Conservation (phyloP, 2,888 invertebrate genomes). For the Drosophila barbarae region DNA sequence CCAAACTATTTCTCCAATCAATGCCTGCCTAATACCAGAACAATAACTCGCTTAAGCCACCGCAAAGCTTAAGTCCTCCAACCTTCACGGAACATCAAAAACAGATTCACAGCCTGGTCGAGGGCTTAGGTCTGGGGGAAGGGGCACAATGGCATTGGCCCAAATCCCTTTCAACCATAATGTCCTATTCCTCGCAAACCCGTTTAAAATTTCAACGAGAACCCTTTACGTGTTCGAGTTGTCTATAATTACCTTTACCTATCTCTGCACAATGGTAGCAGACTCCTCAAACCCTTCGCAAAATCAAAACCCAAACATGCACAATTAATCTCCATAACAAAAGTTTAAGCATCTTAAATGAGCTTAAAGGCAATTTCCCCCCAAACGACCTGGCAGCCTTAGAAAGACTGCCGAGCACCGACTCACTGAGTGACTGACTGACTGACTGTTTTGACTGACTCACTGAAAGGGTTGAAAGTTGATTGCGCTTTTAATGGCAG, state of each 20-base stretch:
- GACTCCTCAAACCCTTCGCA: not conserved
- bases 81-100: conserved; percentile 31
- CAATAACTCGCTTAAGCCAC: conserved; percentile 22
- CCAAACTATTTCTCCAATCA: conserved; percentile 12
- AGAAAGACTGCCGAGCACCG: conserved; percentile 46
- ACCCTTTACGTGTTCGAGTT: conserved; percentile 28
- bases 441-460: conserved; percentile 11
- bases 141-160: conserved; percentile 25
- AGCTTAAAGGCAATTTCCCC: conserved; percentile 44
- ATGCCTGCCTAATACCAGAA: conserved; percentile 23
- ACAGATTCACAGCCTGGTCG: conserved; percentile 30
- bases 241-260: conserved; percentile 62
- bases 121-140: conserved; percentile 8
- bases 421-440: conserved; percentile 11
- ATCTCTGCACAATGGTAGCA: conserved; percentile 31
- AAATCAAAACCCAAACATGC: conserved; percentile 49
- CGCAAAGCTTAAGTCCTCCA: conserved; percentile 24
- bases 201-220: conserved; percentile 26
- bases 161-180: conserved; percentile 29
- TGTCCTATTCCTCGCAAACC: conserved; percentile 13
- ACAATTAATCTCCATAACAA: conserved; percentile 65
- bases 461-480: conserved; percentile 58
- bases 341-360: conserved; percentile 68
- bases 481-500: conserved; percentile 70
- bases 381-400: conserved; percentile 43